Base-by-base conservation (phyloP, 2,113 vertebrate genomes). In the Anhinga anhinga region DNA sequence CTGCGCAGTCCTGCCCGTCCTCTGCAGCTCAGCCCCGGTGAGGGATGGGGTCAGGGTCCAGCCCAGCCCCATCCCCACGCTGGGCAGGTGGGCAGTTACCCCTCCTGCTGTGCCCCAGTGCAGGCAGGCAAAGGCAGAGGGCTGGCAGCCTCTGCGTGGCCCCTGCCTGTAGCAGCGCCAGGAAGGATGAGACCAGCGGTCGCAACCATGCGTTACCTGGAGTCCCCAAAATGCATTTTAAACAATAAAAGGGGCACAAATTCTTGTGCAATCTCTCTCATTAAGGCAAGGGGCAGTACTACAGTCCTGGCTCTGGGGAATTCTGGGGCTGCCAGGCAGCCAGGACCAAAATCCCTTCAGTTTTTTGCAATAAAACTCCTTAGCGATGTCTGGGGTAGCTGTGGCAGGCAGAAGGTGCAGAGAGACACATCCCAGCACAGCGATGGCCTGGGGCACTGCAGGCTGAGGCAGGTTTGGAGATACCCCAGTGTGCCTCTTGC, bases 241-340 rank as follows among this genome's bases (percentile, higher is more conserved):
- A 42, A 9, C 30, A 7, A 11, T 13, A 32, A 36, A 66, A 56
- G 3, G 7, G 3, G 2, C 78, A 34, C 40, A 40, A 42, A 65
- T 20, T 42, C 42, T 7, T 8, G 11, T 6, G 6, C 59, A 5
- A 11, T 1, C 6, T 62, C 30, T 32, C 5, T 58, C 34, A 1
- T 4, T 8, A 1, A 15, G 21, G 27, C 63, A 11, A 47, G 20
- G 44, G 32, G 17, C 80, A 72, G 86, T 74, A n/a, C 22, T 0
- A 0, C 11, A 40, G 22, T 9, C 10, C 29, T 0, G 2, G 11
- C 53, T 27, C 52, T 5, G 0, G 26, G 55, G 45, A n/a, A 36
- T 36, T 32, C 10, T 6, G 25, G 30, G 53, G 52, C 27, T 4
- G 0, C 15, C 1, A 1, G 40, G 29, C 53, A 69, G 53, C 32